phyloP scores from a whole-genome alignment of 2,888 invertebrate genomes.

The Frankliniella intonsa region DNA sequence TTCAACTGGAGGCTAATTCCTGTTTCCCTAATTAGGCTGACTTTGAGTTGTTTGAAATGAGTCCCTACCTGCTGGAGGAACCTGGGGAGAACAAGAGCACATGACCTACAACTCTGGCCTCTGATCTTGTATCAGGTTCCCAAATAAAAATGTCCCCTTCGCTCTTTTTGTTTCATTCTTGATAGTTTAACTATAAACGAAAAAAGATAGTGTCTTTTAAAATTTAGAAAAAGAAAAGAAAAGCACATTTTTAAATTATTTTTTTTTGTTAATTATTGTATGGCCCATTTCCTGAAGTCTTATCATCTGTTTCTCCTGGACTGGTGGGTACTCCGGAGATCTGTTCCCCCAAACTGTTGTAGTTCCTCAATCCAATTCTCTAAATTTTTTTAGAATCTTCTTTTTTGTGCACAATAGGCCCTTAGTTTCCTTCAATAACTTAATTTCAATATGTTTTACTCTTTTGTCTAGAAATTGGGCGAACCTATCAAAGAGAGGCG shows the following conservation, averaged over 20 bases:
- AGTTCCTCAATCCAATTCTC: not conserved
- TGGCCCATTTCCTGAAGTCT: not conserved
- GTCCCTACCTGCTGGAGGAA: conserved; percentile 3
- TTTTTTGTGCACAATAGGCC: not conserved
- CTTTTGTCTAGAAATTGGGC: conserved; percentile 61
- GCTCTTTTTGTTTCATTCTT: not conserved
- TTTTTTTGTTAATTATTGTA: not conserved
- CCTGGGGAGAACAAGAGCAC: not conserved
- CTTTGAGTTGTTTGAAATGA: conserved; percentile 5
- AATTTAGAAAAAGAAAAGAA: too few species aligned
- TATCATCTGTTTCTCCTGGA: not conserved
- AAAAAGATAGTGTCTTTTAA: not conserved
- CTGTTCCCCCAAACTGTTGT: not conserved
- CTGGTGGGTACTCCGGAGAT: not conserved
- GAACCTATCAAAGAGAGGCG: conserved; percentile 84
- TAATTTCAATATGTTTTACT: conserved; percentile 12
- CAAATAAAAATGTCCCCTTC: too few species aligned
- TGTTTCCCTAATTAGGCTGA: conserved; percentile 12
- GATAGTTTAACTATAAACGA: not conserved
- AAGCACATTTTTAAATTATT: not conserved
- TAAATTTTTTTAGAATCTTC: not conserved
- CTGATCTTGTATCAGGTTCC: not conserved
- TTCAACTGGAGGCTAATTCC: not conserved
- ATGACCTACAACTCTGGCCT: not conserved
- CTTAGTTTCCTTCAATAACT: not conserved